Evolutionary conservation across 1,140 invertebrate genomes (phyloP), one percentile per base, ranked within the genome.

Genomic region (Drosophila lacertosa): DNA sequence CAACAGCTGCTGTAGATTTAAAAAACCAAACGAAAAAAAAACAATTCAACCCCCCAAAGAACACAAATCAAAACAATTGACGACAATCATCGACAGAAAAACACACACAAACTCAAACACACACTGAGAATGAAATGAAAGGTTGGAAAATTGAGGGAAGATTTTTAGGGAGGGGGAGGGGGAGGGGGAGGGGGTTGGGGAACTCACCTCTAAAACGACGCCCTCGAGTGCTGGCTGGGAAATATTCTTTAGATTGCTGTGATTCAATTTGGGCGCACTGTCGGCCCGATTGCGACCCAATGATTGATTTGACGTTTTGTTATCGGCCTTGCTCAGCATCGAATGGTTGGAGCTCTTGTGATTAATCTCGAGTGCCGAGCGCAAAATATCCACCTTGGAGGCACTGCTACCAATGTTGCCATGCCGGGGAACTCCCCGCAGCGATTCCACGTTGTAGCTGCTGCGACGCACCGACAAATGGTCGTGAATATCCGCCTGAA

Each of bases 331-430:
- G 71, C 89, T 89, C 69, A 90, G 70, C 60, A 91, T 89, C 55
- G 91, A 91, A 74, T 91, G 79, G 83, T 91, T 91, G 70, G 91
- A 92, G 70, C 82, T 84, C 75, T 91, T 92, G 77, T 94, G 92
- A 79, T 93, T 94, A 68, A 95, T 94, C 90, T 95, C 94, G 16
- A 94, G 77, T 0, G 94, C 93, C 9, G 94, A 95, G 42, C 93
- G 92, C 11, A 95, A 89, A 37, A 94, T 90, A 89, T 95, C 94
- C 53, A 94, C 94, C 79, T 94, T 95, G 11, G 94, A 94, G 7
- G 93, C 92, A 18, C 93, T 94, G 26, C 93, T 93, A 0, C 93
- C 93, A 54, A 92, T 91, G 29, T 88, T 81, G 20, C 82, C 77
- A 50, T 90, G 84, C 40, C 70, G 74, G n/a, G 86, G 82, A 50